Base-by-base conservation (phyloP, 2,888 invertebrate species). In the Hirtodrosophila duncani region DNA sequence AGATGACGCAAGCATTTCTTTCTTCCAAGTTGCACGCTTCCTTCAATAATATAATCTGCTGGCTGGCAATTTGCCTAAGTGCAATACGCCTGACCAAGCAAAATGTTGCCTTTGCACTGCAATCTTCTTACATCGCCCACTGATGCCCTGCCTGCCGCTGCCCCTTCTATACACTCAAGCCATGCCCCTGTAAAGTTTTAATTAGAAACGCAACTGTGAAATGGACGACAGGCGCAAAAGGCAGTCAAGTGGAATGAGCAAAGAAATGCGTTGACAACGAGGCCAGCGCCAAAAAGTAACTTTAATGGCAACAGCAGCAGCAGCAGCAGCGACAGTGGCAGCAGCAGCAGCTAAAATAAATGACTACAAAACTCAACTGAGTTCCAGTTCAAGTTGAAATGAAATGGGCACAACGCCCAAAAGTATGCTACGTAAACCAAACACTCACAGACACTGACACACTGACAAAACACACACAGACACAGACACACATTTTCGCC, bases 61-160 rank as follows among this genome's bases (percentile, higher is more conserved):
- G n/a, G n/a, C 61, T 77, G 74, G 78, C 78, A 72, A 72, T 72
- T 77, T 72, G 74, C 74, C 74, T 72, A 72, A 72, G 71, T 72
- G 71, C 78, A 72, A 36, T 10, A 27, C 31, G 17, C 16, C 11
- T 31, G 31, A 8, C 3, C 18, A 5, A 16, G 33, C 11, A n/a
- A n/a, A n/a, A n/a, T n/a, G n/a, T 20, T 20, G 48, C 33, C 33
- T 49, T 39, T 56, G 57, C 48, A 50, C 36, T 37, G 26, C 26
- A 33, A 11, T 21, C 38, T 26, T 30, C 33, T 13, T 5, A 20
- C 6, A 5, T 16, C 14, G 9, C 7, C n/a, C n/a, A 14, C 24
- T 17, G 16, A 4, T 6, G 18, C 34, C 6, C 21, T 8, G n/a
- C n/a, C 16, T 13, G 23, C 9, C 26, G 37, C 8, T 23, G 24